A percentile compares a stretch with the other conserved stretches of the same genome.
phyloP scores from a whole-genome alignment of 2,797 vertebrate species.

The Oreortyx pictus region DNA sequence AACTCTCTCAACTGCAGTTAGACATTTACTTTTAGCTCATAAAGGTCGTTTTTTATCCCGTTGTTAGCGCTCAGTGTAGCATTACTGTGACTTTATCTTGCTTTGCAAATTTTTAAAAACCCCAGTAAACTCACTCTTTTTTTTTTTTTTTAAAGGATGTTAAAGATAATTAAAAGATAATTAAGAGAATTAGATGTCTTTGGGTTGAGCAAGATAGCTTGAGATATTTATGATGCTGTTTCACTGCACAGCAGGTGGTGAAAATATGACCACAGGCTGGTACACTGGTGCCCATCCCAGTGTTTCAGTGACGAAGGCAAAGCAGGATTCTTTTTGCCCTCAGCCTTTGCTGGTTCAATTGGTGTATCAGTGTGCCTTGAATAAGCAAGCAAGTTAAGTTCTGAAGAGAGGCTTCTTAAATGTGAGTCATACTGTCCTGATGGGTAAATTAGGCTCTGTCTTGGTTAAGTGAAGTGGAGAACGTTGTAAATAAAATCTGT shows the following conservation, averaged over 20 bases:
- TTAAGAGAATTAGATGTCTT: background rate
- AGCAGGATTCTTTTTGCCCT: background rate
- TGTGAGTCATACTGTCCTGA: background rate
- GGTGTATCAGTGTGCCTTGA: background rate
- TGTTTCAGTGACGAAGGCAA: background rate
- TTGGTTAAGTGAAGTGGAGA: background rate
- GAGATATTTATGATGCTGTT: background rate
- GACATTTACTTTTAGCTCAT: background rate
- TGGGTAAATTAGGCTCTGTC: background rate
- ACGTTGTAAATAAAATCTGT: background rate
- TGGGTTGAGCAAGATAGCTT: background rate
- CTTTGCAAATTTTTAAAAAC: background rate
- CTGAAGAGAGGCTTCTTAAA: background rate
- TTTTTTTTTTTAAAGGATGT: background rate
- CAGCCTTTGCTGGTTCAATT: background rate
- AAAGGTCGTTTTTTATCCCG: background rate
- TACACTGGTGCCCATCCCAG: background rate
- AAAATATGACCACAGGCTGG: background rate
- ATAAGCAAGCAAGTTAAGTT: background rate
- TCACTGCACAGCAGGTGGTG: background rate
- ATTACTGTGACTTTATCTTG: background rate
- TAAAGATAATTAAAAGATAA: background rate
- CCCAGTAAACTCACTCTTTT: background rate
- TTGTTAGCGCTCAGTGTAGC: background rate
- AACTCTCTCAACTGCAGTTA: background rate